These are phyloP conservation scores for Garrulus glandarius DNA, from an alignment of 2,797 vertebrate genomes.

Conservation along the genomic window DNA sequence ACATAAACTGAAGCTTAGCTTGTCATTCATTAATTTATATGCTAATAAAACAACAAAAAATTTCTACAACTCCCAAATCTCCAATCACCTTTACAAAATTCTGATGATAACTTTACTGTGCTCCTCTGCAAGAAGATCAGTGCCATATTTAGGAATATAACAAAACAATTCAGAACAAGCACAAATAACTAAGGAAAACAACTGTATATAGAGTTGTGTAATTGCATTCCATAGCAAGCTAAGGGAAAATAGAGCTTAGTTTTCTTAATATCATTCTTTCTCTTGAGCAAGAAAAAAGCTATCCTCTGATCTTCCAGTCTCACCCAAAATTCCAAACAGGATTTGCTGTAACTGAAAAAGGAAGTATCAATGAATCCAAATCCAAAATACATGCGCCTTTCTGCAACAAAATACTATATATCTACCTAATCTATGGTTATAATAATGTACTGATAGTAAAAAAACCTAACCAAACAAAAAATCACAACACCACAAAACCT, in stretches of 20 bases:
- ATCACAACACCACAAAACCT: not conserved
- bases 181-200: not conserved
- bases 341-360: not conserved
- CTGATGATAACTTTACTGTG: conserved; percentile 49
- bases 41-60: conserved; percentile 44
- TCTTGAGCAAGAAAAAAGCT: not conserved
- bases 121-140: conserved; percentile 61
- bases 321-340: not conserved
- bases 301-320: not conserved
- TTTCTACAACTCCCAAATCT: conserved; percentile 47
- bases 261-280: not conserved
- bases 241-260: not conserved
- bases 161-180: not conserved
- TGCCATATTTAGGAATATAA: conserved; percentile 47
- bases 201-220: not conserved
- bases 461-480: not conserved
- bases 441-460: not conserved
- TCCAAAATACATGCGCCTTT: not conserved
- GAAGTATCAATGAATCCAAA: not conserved
- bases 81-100: conserved; percentile 55
- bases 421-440: not conserved
- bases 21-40: conserved; percentile 68
- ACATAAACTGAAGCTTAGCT: conserved; percentile 54
- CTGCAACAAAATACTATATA: not conserved
- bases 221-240: not conserved